Evolutionary conservation across 2,797 vertebrate genomes (phyloP).

Genomic region (Miichthys miiuy): DNA sequence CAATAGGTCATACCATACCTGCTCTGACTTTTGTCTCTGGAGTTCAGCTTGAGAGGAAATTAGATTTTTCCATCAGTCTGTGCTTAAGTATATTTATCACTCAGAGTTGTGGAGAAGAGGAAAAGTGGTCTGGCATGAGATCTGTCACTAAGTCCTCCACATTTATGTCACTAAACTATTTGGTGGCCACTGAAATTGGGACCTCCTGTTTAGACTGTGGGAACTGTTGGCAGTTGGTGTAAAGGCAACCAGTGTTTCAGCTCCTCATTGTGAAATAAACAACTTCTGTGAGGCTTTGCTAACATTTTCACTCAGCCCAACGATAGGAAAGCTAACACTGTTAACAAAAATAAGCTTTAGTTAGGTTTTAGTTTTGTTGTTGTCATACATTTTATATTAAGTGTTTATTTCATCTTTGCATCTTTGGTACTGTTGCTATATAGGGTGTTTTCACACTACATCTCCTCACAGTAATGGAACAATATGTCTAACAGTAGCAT

Average conservation of each 20-base stretch:
- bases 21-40: slow-evolving; percentile 41
- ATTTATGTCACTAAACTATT: slow-evolving; percentile 72
- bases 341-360: not conserved
- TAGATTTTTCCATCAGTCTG: slow-evolving; percentile 56
- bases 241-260: slow-evolving; percentile 46
- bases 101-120: slow-evolving; percentile 58
- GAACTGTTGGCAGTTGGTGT: slow-evolving; percentile 60
- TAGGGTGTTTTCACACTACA: slow-evolving; percentile 20
- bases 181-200: slow-evolving; percentile 68
- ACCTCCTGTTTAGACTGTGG: slow-evolving; percentile 75
- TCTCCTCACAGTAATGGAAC: slow-evolving; percentile 16
- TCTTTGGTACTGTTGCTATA: not conserved
- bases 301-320: not conserved
- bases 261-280: slow-evolving; percentile 52
- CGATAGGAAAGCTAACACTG: slow-evolving; percentile 1
- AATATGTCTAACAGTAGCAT: slow-evolving; percentile 22
- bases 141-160: slow-evolving; percentile 69
- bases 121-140: slow-evolving; percentile 72
- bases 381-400: not conserved
- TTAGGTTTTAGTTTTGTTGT: not conserved
- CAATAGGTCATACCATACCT: slow-evolving; percentile 9
- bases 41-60: slow-evolving; percentile 60
- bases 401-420: slow-evolving; percentile 1
- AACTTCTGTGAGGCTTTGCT: slow-evolving; percentile 32
- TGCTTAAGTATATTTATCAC: slow-evolving; percentile 69